Percentiles rank a stretch among this genome's conserved stretches.
phyloP scores from a whole-genome alignment of 2,113 vertebrate genomes.

The Eupsittula cactorum region DNA sequence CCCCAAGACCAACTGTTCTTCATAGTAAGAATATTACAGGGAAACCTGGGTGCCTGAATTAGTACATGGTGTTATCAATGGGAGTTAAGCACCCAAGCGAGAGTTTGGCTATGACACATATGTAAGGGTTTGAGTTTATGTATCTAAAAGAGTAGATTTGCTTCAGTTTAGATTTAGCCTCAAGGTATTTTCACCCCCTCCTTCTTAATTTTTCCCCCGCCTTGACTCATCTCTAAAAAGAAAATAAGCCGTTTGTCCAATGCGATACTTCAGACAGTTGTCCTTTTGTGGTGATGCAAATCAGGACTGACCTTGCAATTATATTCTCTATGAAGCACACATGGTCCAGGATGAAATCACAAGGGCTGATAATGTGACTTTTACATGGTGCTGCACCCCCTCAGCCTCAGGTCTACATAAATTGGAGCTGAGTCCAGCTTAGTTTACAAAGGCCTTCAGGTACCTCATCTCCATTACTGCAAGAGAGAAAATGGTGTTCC shows the following conservation, averaged over 20 bases:
- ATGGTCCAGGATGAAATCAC: background rate
- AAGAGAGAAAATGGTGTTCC: background rate
- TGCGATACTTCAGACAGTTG: background rate
- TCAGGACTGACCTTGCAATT: background rate
- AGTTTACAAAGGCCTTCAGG: background rate
- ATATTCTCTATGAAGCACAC: background rate
- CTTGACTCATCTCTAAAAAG: background rate
- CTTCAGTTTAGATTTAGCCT: slow-evolving; percentile 18
- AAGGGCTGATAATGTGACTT: background rate
- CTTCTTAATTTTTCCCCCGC: background rate
- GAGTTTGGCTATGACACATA: background rate
- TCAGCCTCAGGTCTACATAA: fast-evolving
- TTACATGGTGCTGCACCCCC: background rate
- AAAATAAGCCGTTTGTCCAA: background rate
- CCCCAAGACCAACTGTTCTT: slow-evolving; percentile 52
- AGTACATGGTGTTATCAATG: slow-evolving; percentile 48
- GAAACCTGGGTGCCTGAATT: slow-evolving; percentile 35
- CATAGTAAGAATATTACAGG: background rate
- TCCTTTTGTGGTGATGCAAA: background rate
- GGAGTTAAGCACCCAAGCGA: background rate
- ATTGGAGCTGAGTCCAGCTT: background rate
- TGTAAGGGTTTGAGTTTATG: background rate
- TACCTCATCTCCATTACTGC: background rate
- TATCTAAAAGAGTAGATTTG: background rate
- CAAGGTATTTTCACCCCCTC: slow-evolving; percentile 21